These are phyloP conservation scores for Chanos chanos DNA, from an alignment of 2,797 vertebrate species.

Conservation along the genomic window DNA sequence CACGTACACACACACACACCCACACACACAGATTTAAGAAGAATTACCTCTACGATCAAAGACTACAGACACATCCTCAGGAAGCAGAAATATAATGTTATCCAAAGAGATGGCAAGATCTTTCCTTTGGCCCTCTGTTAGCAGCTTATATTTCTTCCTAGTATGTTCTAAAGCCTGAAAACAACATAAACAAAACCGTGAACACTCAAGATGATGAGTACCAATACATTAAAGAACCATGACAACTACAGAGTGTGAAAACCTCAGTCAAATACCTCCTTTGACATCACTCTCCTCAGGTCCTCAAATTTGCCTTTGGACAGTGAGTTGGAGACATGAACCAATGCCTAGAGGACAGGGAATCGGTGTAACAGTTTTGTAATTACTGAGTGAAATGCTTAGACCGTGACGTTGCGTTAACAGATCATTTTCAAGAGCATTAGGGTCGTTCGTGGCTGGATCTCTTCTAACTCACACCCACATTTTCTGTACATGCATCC, in stretches of 20 bases:
- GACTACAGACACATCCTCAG: constrained; percentile 55
- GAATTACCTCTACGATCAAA: constrained; percentile 49
- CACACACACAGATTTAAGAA: not conserved
- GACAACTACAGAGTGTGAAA: not conserved
- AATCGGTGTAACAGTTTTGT: not conserved
- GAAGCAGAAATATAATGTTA: constrained; percentile 56
- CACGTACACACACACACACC: not conserved
- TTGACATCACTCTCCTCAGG: constrained; percentile 51
- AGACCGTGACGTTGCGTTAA: too few species aligned
- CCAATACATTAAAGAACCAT: not conserved
- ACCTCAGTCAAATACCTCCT: constrained; percentile 46
- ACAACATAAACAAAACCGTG: too few species aligned
- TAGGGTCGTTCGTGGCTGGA: too few species aligned
- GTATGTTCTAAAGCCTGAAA: constrained; percentile 53
- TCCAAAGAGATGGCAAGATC: constrained; percentile 48
- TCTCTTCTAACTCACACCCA: too few species aligned
- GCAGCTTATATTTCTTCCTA: constrained; percentile 42
- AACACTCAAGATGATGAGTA: not conserved
- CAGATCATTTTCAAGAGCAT: too few species aligned
- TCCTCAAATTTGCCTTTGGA: constrained; percentile 49
- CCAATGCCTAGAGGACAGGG: constrained; percentile 49
- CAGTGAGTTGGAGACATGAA: constrained; percentile 56
- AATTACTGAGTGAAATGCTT: not conserved
- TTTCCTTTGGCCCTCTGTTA: constrained; percentile 38
- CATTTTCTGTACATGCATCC: not conserved